phyloP scores from a whole-genome alignment of 2,113 vertebrate genomes.

The Perca fluviatilis region DNA sequence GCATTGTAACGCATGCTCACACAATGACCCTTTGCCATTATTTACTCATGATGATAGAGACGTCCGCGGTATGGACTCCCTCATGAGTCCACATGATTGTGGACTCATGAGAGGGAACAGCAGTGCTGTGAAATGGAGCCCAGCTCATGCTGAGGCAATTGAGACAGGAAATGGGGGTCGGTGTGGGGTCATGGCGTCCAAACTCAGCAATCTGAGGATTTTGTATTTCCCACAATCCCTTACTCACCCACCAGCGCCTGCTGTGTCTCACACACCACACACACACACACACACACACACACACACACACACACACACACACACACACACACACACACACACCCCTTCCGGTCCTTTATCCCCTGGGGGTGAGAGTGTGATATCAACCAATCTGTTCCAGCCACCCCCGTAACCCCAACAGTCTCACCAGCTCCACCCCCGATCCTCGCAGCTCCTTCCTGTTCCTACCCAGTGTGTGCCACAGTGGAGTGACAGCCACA shows the following conservation, averaged over 20 bases:
- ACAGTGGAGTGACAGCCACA: constrained; percentile 16
- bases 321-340: neutral
- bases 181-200: constrained; percentile 64
- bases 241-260: constrained; percentile 26
- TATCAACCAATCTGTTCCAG: constrained; percentile 75
- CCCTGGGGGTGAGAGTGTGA: constrained; percentile 71
- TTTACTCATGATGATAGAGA: constrained; percentile 60
- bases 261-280: constrained; percentile 36
- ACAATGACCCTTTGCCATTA: constrained; percentile 60
- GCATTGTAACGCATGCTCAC: constrained; percentile 23
- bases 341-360: constrained; percentile 38
- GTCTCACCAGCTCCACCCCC: constrained; percentile 46
- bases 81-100: constrained; percentile 59
- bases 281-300: constrained; percentile 20
- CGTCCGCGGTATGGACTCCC: constrained; percentile 47
- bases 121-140: constrained; percentile 65
- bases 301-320: constrained; percentile 7
- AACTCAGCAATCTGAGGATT: constrained; percentile 71
- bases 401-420: constrained; percentile 51
- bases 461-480: constrained; percentile 24
- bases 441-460: constrained; percentile 33
- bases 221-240: constrained; percentile 67
- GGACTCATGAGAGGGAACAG: constrained; percentile 50
- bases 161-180: constrained; percentile 81
- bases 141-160: constrained; percentile 76